A percentile compares a stretch with the other conserved stretches of the same genome.
Evolutionary conservation across 2,888 invertebrate species (phyloP).

Genomic region (Microctonus aethiopoides): DNA sequence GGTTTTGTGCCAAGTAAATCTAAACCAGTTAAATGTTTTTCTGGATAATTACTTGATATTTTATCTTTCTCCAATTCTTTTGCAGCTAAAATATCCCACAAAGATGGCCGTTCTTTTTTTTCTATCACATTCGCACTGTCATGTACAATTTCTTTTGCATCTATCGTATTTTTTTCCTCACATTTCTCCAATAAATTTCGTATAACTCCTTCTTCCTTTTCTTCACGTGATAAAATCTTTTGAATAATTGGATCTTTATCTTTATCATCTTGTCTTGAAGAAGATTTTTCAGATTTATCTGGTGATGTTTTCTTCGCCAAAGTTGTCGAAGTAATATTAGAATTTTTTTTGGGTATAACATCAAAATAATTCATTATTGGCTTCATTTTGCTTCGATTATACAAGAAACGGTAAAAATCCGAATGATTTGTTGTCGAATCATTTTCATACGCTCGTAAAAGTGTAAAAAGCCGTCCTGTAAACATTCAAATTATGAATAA

Average conservation of each 20-base stretch:
- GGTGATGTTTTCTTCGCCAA: neutral
- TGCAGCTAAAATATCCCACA: slow-evolving; percentile 41
- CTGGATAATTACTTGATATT: neutral
- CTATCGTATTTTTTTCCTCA: slow-evolving; percentile 8
- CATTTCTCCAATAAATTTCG: slow-evolving; percentile 5
- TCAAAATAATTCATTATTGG: slow-evolving; percentile 49
- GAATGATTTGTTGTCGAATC: slow-evolving; percentile 46
- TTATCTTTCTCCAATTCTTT: slow-evolving; percentile 26
- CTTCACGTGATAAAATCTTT: slow-evolving; percentile 1
- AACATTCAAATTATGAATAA: slow-evolving; percentile 7
- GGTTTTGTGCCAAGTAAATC: slow-evolving; percentile 10
- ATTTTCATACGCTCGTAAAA: slow-evolving; percentile 56
- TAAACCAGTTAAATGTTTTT: neutral
- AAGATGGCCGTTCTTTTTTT: slow-evolving; percentile 25
- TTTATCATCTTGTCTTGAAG: neutral
- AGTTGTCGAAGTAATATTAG: neutral
- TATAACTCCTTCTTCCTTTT: slow-evolving; percentile 8
- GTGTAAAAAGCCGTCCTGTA: slow-evolving; percentile 53
- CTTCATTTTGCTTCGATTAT: slow-evolving; percentile 60
- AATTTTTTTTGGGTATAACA: slow-evolving; percentile 23
- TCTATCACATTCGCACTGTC: slow-evolving; percentile 25
- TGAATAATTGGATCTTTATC: neutral
- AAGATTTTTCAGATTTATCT: neutral
- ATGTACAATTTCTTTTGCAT: slow-evolving; percentile 25
- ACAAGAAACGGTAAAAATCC: slow-evolving; percentile 65